These are phyloP conservation scores for Trachelus stipa DNA, from an alignment of 2,888 invertebrate species.

Conservation along the genomic window DNA sequence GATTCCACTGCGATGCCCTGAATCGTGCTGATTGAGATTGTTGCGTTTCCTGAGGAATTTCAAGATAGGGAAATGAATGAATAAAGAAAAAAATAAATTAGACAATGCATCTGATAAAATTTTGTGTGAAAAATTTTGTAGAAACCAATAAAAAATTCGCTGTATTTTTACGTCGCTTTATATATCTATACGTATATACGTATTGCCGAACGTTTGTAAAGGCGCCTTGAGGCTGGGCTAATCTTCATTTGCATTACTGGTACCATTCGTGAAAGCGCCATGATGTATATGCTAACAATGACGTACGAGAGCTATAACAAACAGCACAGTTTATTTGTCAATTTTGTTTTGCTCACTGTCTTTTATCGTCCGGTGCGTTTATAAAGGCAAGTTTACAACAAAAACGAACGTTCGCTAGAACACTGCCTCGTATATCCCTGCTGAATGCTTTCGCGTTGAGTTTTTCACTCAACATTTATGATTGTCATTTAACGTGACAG, in stretches of 20 bases:
- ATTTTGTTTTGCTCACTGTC: background rate
- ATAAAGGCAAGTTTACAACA: background rate
- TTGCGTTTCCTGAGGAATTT: background rate
- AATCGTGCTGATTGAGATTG: background rate
- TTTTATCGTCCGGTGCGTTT: background rate
- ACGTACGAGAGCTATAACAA: background rate
- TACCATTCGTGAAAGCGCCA: background rate
- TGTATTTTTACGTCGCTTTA: too few species aligned
- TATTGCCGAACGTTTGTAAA: background rate
- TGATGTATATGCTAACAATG: background rate
- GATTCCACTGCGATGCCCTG: background rate
- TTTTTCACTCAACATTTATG: background rate
- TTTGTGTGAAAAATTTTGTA: background rate
- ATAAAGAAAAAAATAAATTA: background rate
- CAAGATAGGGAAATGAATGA: background rate
- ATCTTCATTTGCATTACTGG: background rate
- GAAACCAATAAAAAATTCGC: background rate
- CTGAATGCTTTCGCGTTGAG: background rate
- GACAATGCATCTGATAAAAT: background rate
- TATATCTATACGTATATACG: background rate
- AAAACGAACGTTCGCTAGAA: background rate
- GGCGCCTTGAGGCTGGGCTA: background rate
- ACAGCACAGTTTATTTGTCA: background rate
- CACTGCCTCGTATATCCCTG: background rate
- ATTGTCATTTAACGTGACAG: background rate